Evolutionary conservation across 2,888 invertebrate species (phyloP).

Genomic region (Oeneis ivallda): DNA sequence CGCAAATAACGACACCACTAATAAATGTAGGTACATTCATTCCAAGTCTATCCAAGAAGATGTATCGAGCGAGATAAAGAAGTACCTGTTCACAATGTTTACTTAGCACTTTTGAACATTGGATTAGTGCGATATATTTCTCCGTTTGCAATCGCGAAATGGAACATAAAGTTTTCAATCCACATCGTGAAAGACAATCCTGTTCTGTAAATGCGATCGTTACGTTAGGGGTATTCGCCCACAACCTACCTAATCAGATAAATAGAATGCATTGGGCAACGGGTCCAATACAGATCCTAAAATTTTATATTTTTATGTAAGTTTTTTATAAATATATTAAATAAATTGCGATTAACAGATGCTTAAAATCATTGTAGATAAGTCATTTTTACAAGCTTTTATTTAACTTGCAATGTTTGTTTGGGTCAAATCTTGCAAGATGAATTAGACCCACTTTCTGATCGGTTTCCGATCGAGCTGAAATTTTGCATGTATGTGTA

Average conservation of each 20-base stretch:
- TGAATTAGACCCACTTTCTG: too few relatives aligned
- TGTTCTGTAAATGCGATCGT: conserved; percentile 48
- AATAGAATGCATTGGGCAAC: too few relatives aligned
- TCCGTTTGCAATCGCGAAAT: conserved; percentile 46
- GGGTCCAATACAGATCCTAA: too few relatives aligned
- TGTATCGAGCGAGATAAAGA: conserved; percentile 43
- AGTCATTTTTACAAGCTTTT: too few relatives aligned
- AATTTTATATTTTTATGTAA: too few relatives aligned
- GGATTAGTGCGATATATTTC: conserved; percentile 46
- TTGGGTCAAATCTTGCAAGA: too few relatives aligned
- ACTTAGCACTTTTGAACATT: conserved; percentile 46
- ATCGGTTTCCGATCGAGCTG: too few relatives aligned
- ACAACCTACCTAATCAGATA: not conserved
- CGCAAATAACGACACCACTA: conserved; percentile 27
- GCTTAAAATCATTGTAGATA: too few relatives aligned
- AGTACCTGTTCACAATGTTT: conserved; percentile 44
- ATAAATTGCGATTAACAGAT: too few relatives aligned
- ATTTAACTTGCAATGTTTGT: too few relatives aligned
- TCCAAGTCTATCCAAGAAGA: conserved; percentile 39
- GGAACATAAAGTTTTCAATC: conserved; percentile 56
- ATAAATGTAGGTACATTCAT: conserved; percentile 35
- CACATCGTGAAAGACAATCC: conserved; percentile 53
- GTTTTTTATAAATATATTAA: too few relatives aligned
- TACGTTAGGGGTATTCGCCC: conserved; percentile 38
- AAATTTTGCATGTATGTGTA: too few relatives aligned